These are phyloP conservation scores for Alosa sapidissima DNA, from an alignment of 2,797 vertebrate genomes.

Conservation along the genomic window DNA sequence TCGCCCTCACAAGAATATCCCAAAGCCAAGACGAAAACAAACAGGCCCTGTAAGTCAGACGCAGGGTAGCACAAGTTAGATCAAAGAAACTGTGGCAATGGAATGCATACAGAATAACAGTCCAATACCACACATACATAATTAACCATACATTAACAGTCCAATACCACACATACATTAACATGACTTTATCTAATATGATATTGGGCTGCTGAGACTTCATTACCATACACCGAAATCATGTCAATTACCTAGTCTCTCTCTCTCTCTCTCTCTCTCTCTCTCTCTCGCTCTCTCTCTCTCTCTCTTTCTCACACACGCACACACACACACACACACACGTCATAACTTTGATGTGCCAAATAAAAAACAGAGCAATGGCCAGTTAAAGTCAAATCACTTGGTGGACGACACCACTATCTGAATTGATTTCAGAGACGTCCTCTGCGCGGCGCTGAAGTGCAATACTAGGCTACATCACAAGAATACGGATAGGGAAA, in stretches of 20 bases:
- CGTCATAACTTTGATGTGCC: too few species aligned
- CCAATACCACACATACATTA: neutral
- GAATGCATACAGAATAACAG: neutral
- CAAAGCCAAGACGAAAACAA: conserved; percentile 3
- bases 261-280: neutral
- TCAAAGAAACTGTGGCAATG: neutral
- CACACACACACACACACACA: neutral
- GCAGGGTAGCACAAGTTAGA: neutral
- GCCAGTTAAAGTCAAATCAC: too few species aligned
- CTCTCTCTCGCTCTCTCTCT: neutral
- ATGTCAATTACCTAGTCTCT: too few species aligned
- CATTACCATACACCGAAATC: too few species aligned
- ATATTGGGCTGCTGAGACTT: too few species aligned
- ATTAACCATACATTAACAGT: neutral
- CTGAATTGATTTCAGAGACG: neutral
- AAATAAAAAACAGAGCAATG: too few species aligned
- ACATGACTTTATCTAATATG: too few species aligned
- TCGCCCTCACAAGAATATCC: conserved; percentile 4
- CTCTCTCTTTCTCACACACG: neutral
- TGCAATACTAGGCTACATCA: neutral
- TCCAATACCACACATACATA: neutral
- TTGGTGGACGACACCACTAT: neutral
- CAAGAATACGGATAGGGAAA: too few species aligned
- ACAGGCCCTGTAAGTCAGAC: neutral
- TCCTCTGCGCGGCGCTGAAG: neutral